A percentile compares a stretch with the other conserved stretches of the same genome.
These are phyloP conservation scores for Prorops nasuta DNA, from an alignment of 1,140 invertebrate genomes.

Conservation along the genomic window DNA sequence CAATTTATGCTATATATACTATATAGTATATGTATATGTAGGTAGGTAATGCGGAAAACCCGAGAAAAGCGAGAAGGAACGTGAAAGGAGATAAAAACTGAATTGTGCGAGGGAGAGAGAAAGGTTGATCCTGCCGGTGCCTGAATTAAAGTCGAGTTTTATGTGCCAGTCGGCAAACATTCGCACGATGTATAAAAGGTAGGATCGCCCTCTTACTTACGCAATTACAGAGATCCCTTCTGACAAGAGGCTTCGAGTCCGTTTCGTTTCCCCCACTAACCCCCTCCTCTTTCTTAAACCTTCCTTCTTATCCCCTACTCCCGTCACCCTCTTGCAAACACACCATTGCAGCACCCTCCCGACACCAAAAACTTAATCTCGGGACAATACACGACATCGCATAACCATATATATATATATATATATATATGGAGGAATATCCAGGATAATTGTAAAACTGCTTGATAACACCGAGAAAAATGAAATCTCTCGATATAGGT, in stretches of 20 bases:
- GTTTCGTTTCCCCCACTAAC: constrained; percentile 6
- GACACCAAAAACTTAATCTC: too few relatives aligned
- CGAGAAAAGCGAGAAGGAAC: background rate
- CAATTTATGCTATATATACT: too few relatives aligned
- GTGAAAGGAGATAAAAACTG: background rate
- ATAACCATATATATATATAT: too few relatives aligned
- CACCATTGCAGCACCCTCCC: too few relatives aligned
- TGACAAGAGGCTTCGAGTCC: background rate
- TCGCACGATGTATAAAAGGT: background rate
- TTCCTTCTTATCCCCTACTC: background rate
- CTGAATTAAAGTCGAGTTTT: background rate
- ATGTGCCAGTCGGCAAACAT: background rate
- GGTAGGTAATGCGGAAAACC: too few relatives aligned
- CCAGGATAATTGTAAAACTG: too few relatives aligned
- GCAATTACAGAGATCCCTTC: background rate
- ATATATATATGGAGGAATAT: too few relatives aligned
- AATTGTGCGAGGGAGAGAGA: constrained; percentile 2
- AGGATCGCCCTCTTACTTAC: background rate
- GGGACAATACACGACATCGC: too few relatives aligned
- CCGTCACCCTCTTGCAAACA: too few relatives aligned
- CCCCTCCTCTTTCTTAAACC: background rate
- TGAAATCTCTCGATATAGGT: too few relatives aligned
- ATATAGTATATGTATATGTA: too few relatives aligned
- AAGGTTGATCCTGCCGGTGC: background rate
- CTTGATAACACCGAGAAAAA: too few relatives aligned